Conservation (phyloP, 2,888 invertebrate species). For the Orthonychiurus folsomi region DNA sequence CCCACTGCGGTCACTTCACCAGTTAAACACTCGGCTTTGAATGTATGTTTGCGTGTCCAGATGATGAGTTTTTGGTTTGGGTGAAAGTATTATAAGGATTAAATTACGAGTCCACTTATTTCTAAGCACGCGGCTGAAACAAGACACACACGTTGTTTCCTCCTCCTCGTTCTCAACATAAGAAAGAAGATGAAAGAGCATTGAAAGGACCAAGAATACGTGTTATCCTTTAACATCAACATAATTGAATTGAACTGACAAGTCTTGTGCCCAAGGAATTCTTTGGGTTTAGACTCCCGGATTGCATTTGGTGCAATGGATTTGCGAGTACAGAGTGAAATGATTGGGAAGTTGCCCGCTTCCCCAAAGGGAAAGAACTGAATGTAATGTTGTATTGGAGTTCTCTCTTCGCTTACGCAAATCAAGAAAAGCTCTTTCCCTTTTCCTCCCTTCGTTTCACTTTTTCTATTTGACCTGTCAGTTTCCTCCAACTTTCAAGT, state of each 20-base stretch:
- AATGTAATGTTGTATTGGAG: background rate
- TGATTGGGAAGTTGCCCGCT: background rate
- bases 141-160: background rate
- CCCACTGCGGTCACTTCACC: no score
- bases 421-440: background rate
- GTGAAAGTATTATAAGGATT: background rate
- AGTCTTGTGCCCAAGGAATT: background rate
- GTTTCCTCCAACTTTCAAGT: background rate
- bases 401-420: background rate
- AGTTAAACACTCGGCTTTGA: no score
- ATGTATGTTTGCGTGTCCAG: background rate
- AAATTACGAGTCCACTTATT: background rate
- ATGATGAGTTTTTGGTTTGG: background rate
- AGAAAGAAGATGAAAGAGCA: background rate
- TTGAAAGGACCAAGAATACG: background rate
- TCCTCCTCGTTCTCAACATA: background rate
- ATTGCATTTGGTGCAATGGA: background rate
- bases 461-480: background rate
- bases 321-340: no score
- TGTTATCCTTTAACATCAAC: background rate
- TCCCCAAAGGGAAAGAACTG: background rate
- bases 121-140: background rate
- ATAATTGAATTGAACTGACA: background rate
- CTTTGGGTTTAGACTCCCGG: no score
- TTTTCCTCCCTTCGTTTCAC: background rate